Evolutionary conservation across 23 tunicate genomes (phyloP), one percentile per base, ranked within the genome.

Genomic region (Halocynthia roretzi): DNA sequence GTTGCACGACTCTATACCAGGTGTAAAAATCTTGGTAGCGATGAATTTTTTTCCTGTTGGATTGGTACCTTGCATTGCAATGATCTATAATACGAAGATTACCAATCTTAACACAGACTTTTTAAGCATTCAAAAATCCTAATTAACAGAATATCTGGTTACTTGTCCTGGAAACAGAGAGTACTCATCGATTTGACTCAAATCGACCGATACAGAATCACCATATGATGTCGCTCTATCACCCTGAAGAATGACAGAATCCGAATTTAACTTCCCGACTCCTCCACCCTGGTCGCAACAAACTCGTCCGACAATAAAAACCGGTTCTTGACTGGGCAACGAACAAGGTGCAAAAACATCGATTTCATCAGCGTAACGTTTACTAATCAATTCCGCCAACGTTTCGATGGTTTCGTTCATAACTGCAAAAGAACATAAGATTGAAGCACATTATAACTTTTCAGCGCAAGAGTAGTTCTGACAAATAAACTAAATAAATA

Each of bases 131-230:
- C 64, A 4, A 58, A n/a, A n/a, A 14, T 58, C 64, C 64, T 58
- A n/a, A 58, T 58, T 14, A 58, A 58, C n/a, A 21, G 20, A 9
- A 57, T 72, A 51, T 22, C 2, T 8, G 70, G 10, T 19, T 21
- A 80, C 77, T 70, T 92, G 92, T 23, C 98, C 98, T 7, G 87
- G 85, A 61, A 86, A 92, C n/a, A 92, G 72, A 31, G 98, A 92
- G 61, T 66, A 83, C n/a, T 86, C 93, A 20, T 61, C 60, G 40
- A 86, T 53, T 23, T 82, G 50, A 17, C 67, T 70, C 78, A 92
- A 67, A 31, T 86, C 98, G 58, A 92, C 72, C 8, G 52, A n/a
- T 15, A 86, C 87, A 52, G 52, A 75, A 23, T 84, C 52, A 8
- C 98, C 98, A 71, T 18, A 65, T 5, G 87, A 86, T 60, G 68